Conservation (phyloP, 2,888 invertebrate genomes). For the Tenthredo distinguenda region DNA sequence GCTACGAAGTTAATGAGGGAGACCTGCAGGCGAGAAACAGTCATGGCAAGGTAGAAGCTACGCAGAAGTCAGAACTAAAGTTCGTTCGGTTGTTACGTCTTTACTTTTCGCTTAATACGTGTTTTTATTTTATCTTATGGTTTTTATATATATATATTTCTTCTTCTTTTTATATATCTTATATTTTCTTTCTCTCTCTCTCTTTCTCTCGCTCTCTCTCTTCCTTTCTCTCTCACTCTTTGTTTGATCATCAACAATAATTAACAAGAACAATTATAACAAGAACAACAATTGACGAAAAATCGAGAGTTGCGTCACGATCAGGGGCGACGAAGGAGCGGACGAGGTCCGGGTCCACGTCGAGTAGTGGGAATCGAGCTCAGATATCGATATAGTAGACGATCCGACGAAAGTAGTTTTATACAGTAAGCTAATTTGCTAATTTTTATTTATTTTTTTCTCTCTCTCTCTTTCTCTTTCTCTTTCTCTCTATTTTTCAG, state of each 20-base stretch:
- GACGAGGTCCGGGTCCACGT: conserved; percentile 39
- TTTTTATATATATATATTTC: background rate
- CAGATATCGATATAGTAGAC: conserved; percentile 30
- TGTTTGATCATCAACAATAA: conserved; percentile 8
- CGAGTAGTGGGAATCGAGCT: conserved; percentile 27
- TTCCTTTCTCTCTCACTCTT: conserved; percentile 17
- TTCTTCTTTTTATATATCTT: background rate
- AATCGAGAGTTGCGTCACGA: conserved; percentile 9
- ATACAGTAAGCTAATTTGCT: conserved; percentile 13
- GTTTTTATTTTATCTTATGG: conserved; percentile 15
- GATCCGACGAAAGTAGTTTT: conserved; percentile 2
- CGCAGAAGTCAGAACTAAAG: conserved; percentile 48
- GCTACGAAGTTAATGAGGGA: conserved; percentile 98
- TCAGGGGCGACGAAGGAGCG: conserved; percentile 13
- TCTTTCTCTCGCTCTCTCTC: conserved; percentile 25
- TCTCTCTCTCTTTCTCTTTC: background rate
- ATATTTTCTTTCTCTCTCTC: background rate
- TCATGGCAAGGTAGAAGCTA: conserved; percentile 72
- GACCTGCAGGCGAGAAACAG: conserved; percentile 85
- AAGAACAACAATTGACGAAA: conserved; percentile 32
- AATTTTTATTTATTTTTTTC: background rate
- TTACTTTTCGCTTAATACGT: conserved; percentile 21
- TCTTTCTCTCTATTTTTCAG: conserved; percentile 1
- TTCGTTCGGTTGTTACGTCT: conserved; percentile 28
- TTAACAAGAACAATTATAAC: conserved; percentile 39